phyloP scores from a whole-genome alignment of 2,888 invertebrate genomes.

The Hemaris fuciformis region DNA sequence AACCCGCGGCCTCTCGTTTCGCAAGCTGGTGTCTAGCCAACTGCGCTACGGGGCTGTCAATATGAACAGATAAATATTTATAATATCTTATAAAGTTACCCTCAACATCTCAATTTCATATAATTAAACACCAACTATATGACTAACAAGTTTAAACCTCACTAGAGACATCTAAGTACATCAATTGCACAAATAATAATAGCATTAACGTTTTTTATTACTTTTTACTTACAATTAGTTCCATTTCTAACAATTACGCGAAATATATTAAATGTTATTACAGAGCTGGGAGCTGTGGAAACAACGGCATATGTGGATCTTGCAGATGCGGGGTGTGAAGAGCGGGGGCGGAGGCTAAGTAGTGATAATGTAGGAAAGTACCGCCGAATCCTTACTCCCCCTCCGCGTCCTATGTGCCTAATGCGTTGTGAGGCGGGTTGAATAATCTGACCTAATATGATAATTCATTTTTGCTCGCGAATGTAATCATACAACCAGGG shows the following conservation, averaged over 20 bases:
- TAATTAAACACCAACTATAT: no score
- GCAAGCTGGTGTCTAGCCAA: no score
- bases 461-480: neutral
- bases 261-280: neutral
- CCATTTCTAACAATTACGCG: neutral
- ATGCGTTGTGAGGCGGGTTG: neutral
- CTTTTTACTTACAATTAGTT: conserved; percentile 3
- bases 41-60: no score
- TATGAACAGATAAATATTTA: no score
- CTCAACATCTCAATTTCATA: no score
- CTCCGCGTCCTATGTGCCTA: neutral
- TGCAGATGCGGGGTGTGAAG: neutral
- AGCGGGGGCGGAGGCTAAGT: neutral
- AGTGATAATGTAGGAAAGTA: neutral
- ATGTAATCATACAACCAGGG: neutral
- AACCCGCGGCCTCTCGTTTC: no score
- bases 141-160: neutral
- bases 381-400: neutral
- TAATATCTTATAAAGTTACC: no score
- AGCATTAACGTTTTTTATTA: neutral
- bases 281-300: neutral
- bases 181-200: neutral
- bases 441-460: neutral
- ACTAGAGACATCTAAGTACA: neutral
- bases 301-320: neutral